These are phyloP conservation scores for Coendou prehensilis DNA, from an alignment of 2,797 vertebrate genomes.

Conservation along the genomic window DNA sequence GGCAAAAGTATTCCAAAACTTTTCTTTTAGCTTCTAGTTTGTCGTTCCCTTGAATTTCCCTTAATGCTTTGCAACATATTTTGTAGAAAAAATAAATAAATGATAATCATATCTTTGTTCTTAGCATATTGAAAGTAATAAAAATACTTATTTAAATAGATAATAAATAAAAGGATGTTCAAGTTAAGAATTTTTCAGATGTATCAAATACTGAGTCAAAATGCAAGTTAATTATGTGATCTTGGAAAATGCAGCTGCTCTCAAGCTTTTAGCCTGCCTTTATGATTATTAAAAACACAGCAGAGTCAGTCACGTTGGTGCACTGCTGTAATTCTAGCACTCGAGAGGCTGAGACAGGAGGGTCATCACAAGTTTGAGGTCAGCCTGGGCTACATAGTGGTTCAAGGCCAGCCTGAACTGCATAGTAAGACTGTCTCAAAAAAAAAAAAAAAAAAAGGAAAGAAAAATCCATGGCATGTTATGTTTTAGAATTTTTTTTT, in stretches of 20 bases:
- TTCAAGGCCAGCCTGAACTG: background rate
- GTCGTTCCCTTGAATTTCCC: background rate
- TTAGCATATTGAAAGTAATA: background rate
- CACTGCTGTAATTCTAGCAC: background rate
- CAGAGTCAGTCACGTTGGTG: background rate
- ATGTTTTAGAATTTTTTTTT: background rate
- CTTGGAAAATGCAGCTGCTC: background rate
- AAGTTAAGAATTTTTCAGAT: background rate
- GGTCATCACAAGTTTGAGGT: background rate
- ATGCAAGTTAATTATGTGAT: background rate
- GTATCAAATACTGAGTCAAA: background rate
- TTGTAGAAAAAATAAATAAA: background rate
- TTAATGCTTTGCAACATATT: background rate
- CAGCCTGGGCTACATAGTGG: background rate
- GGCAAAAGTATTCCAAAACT: background rate
- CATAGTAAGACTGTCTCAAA: background rate
- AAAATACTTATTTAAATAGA: background rate
- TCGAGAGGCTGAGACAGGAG: background rate
- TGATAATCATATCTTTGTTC: background rate
- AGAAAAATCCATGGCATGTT: background rate
- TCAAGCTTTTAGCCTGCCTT: background rate
- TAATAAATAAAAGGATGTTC: background rate
- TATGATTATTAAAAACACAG: background rate
- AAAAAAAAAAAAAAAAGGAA: background rate
- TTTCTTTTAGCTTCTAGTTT: background rate